These are phyloP conservation scores for Ylistrum balloti DNA, from an alignment of 1,140 invertebrate species.

Conservation along the genomic window DNA sequence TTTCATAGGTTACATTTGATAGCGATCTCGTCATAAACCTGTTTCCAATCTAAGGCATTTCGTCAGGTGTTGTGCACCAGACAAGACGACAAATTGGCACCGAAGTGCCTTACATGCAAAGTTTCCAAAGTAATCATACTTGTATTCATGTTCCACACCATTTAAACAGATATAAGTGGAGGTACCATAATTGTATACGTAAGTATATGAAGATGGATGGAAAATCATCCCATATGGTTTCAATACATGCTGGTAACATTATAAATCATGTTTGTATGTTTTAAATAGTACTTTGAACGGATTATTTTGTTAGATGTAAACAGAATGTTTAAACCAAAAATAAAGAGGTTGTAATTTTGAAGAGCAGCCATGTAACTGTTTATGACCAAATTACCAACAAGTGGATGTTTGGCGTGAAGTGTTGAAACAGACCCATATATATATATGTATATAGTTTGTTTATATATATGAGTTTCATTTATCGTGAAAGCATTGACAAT, in stretches of 20 bases:
- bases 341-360: too few species aligned
- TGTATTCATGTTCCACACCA: background rate
- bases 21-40: background rate
- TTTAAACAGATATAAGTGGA: background rate
- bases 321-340: too few species aligned
- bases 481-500: too few species aligned
- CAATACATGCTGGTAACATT: background rate
- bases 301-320: too few species aligned
- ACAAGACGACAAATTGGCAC: constrained; percentile 25
- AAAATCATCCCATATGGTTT: background rate
- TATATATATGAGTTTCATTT: too few species aligned
- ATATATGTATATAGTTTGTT: too few species aligned
- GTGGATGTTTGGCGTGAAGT: too few species aligned
- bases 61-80: constrained; percentile 30
- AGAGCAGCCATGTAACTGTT: too few species aligned
- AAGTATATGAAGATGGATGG: constrained; percentile 4
- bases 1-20: constrained; percentile 18
- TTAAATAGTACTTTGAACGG: too few species aligned
- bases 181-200: background rate
- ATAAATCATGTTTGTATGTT: background rate
- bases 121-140: background rate
- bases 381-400: too few species aligned
- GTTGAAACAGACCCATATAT: too few species aligned
- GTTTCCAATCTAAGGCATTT: constrained; percentile 13
- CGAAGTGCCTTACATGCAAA: background rate